Percentiles rank a stretch among this genome's conserved stretches.
Conservation (phyloP, 2,888 invertebrate genomes). For the Epistrophe grossulariae region DNA sequence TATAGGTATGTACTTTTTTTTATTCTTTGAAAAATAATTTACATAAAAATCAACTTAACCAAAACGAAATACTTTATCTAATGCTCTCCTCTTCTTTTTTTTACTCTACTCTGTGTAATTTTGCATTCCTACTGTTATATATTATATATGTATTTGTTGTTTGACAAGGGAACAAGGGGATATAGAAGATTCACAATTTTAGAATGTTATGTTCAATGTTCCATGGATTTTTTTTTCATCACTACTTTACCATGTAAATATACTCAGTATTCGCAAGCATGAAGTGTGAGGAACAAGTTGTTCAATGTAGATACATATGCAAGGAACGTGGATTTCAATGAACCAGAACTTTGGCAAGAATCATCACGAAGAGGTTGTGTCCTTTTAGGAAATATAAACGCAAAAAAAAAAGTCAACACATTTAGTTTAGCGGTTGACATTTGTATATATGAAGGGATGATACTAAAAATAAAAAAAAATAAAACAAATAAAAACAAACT, state of each 20-base stretch:
- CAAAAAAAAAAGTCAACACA: conserved; percentile 22
- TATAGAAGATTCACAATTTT: conserved; percentile 18
- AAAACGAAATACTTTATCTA: conserved; percentile 41
- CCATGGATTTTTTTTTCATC: conserved; percentile 46
- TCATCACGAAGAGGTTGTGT: conserved; percentile 39
- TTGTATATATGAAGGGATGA: conserved; percentile 44
- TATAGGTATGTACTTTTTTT: neutral
- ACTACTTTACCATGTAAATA: conserved; percentile 29
- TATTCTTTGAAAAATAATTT: conserved; percentile 42
- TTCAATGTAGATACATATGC: conserved; percentile 49
- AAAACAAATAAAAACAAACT: conserved; percentile 20
- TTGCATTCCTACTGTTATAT: conserved; percentile 20
- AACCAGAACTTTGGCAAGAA: conserved; percentile 51
- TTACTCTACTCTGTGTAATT: conserved; percentile 9
- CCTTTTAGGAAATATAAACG: conserved; percentile 29
- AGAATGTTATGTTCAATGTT: conserved; percentile 63
- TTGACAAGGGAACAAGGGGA: neutral
- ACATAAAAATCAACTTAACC: conserved; percentile 70
- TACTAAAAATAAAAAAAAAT: neutral
- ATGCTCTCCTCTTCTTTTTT: conserved; percentile 13
- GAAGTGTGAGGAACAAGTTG: conserved; percentile 49
- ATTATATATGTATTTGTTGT: neutral
- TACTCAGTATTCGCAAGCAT: conserved; percentile 38
- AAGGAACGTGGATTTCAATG: conserved; percentile 63
- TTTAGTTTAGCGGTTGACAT: conserved; percentile 56